phyloP scores from a whole-genome alignment of 2,888 invertebrate species.

The Buathra laborator region DNA sequence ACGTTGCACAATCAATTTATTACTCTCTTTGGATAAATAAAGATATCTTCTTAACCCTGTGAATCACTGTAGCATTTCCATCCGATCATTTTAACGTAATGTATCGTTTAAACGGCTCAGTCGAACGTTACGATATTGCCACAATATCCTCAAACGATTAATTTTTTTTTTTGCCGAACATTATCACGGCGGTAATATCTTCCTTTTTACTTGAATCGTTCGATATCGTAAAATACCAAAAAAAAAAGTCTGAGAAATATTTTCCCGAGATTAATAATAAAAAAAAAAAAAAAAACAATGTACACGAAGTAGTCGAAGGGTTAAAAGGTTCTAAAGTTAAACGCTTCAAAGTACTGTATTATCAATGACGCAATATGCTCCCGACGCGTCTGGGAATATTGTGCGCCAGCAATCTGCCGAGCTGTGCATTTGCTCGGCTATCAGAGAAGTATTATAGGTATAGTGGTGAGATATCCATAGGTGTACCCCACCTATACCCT shows the following conservation, averaged over 20 bases:
- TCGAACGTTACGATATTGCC: background rate
- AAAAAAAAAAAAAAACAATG: background rate
- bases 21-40: background rate
- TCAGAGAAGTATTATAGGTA: slow-evolving; percentile 27
- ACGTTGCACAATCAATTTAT: background rate
- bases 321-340: slow-evolving; percentile 13
- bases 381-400: slow-evolving; percentile 35
- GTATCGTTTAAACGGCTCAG: background rate
- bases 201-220: background rate
- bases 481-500: background rate
- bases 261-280: background rate
- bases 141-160: background rate
- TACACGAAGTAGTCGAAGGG: background rate
- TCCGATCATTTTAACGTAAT: background rate
- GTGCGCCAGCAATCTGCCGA: slow-evolving; percentile 21
- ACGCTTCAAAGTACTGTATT: slow-evolving; percentile 10
- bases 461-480: slow-evolving; percentile 2
- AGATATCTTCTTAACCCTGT: background rate
- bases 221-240: background rate
- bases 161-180: background rate
- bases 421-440: slow-evolving; percentile 20
- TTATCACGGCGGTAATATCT: background rate
- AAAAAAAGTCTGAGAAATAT: background rate
- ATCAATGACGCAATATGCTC: slow-evolving; percentile 34
- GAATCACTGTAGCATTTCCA: background rate